Percentiles rank a stretch among this genome's conserved stretches.
Evolutionary conservation across 2,113 vertebrate species (phyloP).

Genomic region (Daubentonia madagascariensis): DNA sequence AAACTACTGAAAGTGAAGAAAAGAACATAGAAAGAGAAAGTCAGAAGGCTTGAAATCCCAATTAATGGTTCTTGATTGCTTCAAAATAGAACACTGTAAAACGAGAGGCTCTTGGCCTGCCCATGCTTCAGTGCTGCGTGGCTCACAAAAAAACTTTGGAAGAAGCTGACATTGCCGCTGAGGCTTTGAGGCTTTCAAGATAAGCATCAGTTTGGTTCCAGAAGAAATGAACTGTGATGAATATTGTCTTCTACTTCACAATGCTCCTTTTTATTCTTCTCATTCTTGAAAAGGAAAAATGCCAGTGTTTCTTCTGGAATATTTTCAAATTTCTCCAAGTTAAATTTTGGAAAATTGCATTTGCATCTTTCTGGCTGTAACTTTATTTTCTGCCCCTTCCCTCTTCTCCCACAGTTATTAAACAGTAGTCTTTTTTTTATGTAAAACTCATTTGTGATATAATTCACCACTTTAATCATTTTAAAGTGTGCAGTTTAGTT

Average conservation of each 20-base stretch:
- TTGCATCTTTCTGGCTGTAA: background rate
- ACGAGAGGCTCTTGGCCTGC: slow-evolving; percentile 53
- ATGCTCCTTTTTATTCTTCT: slow-evolving; percentile 66
- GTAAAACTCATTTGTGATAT: background rate
- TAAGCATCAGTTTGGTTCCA: slow-evolving; percentile 70
- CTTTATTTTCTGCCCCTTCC: background rate
- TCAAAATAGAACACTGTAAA: slow-evolving; percentile 64
- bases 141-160: slow-evolving; percentile 67
- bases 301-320: slow-evolving; percentile 9
- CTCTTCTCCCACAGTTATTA: background rate
- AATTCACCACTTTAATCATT: background rate
- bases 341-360: slow-evolving; percentile 11
- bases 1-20: background rate
- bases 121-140: slow-evolving; percentile 57
- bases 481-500: background rate
- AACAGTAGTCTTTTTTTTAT: background rate
- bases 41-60: background rate
- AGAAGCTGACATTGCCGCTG: slow-evolving; percentile 36
- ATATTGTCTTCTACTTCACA: slow-evolving; percentile 58
- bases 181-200: slow-evolving; percentile 63
- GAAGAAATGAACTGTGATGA: slow-evolving; percentile 50
- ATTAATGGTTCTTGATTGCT: slow-evolving; percentile 65
- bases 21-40: background rate
- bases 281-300: slow-evolving; percentile 55
- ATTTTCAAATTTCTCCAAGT: background rate